A percentile compares a stretch with the other conserved stretches of the same genome.
phyloP scores from a whole-genome alignment of 1,140 invertebrate species.

The Drosophila serrata region DNA sequence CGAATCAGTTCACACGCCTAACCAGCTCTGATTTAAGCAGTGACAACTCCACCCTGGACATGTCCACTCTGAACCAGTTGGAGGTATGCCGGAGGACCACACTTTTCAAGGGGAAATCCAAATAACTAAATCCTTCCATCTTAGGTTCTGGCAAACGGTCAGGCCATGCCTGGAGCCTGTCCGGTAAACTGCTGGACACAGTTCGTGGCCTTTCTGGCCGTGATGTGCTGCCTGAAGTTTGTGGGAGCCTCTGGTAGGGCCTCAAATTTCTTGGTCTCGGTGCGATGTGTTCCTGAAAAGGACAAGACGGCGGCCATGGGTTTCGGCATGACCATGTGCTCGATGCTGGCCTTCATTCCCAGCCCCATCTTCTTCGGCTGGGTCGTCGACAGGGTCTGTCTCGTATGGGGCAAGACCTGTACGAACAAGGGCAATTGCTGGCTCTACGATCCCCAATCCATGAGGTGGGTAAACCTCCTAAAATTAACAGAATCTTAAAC shows the following conservation, averaged over 20 bases:
- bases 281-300: constrained; percentile 90
- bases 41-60: constrained; percentile 43
- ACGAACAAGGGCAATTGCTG: constrained; percentile 90
- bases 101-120: neutral
- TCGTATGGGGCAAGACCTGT: constrained; percentile 92
- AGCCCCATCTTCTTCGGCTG: constrained; percentile 91
- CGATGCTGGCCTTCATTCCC: constrained; percentile 90
- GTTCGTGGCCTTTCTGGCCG: constrained; percentile 89
- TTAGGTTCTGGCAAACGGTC: constrained; percentile 78
- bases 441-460: constrained; percentile 89
- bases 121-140: no score
- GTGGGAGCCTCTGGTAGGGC: constrained; percentile 89
- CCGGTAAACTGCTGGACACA: constrained; percentile 88
- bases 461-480: constrained; percentile 86
- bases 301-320: constrained; percentile 91
- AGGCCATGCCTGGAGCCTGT: constrained; percentile 88
- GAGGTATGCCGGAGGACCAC: constrained; percentile 23
- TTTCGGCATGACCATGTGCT: constrained; percentile 89
- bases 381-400: constrained; percentile 89
- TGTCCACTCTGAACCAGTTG: constrained; percentile 14
- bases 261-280: constrained; percentile 89
- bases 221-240: constrained; percentile 89
- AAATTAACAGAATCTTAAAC: neutral
- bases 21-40: constrained; percentile 54
- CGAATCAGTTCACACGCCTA: constrained; percentile 55